Base-by-base conservation (phyloP, 2,888 invertebrate species). In the Eilema caniola region DNA sequence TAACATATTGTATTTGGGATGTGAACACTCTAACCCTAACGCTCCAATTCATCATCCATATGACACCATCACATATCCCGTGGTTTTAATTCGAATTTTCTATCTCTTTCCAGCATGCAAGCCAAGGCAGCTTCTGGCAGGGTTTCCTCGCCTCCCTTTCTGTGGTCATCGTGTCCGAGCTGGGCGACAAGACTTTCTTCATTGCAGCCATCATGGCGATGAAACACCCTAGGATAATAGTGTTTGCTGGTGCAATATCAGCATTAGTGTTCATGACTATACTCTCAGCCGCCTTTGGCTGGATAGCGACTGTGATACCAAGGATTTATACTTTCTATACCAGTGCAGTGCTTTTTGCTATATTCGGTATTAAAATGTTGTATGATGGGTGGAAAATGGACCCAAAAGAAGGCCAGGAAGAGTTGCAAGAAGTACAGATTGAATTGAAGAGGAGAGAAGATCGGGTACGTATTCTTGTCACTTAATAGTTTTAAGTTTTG, bases 121-220 rank as follows among this genome's bases (percentile, higher is more conserved):
- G 90, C 47, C 96, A 97, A 88, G 95, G 97, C 71, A 98, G 98
- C 72, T 99, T 99, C 92, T 94, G 98, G 86, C 98, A 99, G 94
- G 99, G 98, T 16, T 99, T 99, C 91, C 94, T 99, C 68, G 99
- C 99, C 59, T 98, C 99, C 0, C 96, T 99, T 73, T 99, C 99
- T 63, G 99, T 99, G 80, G 99, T 99, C 85, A 96, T 99, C 73
- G 99, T 99, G 64, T 99, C 99, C 0, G 99, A 99, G 94, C 95
- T 99, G 72, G 99, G 99, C 16, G 99, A 99, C 95, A 99, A 99
- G 95, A 99, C 99, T 14, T 99, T 99, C 95, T 99, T 99, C 95
- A 99, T 99, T 85, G 99, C 99, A 41, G 99, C 99, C 81, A 99
- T 99, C 77, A 99, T 99, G 99, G 99, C 99, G 3, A 99, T 99